These are phyloP conservation scores for Amphiprion ocellaris DNA, from an alignment of 2,113 vertebrate species.

Conservation along the genomic window DNA sequence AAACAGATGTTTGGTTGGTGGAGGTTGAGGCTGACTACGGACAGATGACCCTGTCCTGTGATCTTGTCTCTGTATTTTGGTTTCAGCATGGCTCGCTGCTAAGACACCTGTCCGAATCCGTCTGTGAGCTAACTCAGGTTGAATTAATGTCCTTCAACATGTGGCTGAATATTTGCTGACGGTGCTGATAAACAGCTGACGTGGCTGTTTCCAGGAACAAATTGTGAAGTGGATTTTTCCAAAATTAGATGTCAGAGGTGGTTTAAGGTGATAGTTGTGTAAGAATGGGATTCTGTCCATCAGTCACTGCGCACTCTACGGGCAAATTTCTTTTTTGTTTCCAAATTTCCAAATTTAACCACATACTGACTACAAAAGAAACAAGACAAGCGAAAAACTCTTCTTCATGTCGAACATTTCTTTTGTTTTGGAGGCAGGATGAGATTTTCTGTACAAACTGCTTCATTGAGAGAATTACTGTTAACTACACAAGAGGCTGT, in stretches of 20 bases:
- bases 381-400: slow-evolving; percentile 41
- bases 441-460: slow-evolving; percentile 64
- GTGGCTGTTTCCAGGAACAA: neutral
- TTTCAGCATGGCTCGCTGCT: neutral
- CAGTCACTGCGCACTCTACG: too few species aligned
- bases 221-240: neutral
- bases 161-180: neutral
- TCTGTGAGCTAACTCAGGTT: neutral
- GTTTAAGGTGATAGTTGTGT: neutral
- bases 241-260: neutral
- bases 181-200: neutral
- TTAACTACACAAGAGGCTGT: slow-evolving; percentile 40
- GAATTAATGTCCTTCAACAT: neutral
- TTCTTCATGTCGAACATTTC: slow-evolving; percentile 1
- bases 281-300: too few species aligned
- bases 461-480: slow-evolving; percentile 39
- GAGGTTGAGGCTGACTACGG: slow-evolving; percentile 34
- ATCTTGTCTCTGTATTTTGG: neutral
- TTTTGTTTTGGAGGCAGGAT: slow-evolving; percentile 47
- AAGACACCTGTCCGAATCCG: neutral
- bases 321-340: too few species aligned
- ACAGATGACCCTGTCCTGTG: slow-evolving; percentile 7
- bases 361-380: neutral
- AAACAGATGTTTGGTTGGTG: slow-evolving; percentile 56
- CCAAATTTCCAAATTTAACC: too few species aligned